Evolutionary conservation across 92 coral and sea anemone species (phyloP).

Genomic region (Zoanthus gigantus): DNA sequence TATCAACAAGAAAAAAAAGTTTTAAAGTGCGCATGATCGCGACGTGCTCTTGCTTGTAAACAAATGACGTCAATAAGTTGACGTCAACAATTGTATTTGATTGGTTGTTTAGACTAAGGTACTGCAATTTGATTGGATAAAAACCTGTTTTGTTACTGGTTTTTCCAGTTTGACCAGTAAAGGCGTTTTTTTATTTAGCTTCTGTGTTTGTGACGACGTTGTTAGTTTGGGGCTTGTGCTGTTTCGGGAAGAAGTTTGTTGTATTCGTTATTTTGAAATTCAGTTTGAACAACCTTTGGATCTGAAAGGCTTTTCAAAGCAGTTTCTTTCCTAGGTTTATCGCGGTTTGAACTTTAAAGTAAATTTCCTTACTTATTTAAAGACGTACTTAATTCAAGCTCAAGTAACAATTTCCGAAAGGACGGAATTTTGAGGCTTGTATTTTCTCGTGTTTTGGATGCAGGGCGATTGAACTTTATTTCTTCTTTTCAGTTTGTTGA

Average conservation of each 20-base stretch:
- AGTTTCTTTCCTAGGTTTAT: conserved; percentile 19
- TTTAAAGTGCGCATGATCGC: not conserved
- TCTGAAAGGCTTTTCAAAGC: conserved; percentile 20
- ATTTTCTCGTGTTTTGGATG: not conserved
- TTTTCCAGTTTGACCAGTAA: conserved; percentile 52
- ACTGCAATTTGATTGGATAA: conserved; percentile 71
- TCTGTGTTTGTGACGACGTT: conserved; percentile 75
- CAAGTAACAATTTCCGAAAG: not conserved
- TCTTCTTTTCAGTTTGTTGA: conserved; percentile 3
- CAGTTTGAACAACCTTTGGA: not conserved
- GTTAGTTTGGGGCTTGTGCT: conserved; percentile 25
- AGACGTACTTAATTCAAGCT: not conserved
- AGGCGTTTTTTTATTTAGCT: conserved; percentile 47
- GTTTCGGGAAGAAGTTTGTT: not conserved
- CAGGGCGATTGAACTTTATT: not conserved
- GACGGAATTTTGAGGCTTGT: too few relatives aligned
- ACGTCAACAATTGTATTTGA: conserved; percentile 46
- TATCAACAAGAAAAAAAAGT: not conserved
- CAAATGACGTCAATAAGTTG: conserved; percentile 62
- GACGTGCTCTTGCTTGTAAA: conserved; percentile 10
- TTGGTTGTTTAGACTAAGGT: conserved; percentile 50
- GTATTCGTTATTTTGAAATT: not conserved
- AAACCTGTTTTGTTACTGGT: conserved; percentile 66
- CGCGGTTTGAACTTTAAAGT: not conserved
- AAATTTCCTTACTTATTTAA: not conserved